Evolutionary conservation across 2,797 vertebrate species (phyloP).

Genomic region (Channa striata): DNA sequence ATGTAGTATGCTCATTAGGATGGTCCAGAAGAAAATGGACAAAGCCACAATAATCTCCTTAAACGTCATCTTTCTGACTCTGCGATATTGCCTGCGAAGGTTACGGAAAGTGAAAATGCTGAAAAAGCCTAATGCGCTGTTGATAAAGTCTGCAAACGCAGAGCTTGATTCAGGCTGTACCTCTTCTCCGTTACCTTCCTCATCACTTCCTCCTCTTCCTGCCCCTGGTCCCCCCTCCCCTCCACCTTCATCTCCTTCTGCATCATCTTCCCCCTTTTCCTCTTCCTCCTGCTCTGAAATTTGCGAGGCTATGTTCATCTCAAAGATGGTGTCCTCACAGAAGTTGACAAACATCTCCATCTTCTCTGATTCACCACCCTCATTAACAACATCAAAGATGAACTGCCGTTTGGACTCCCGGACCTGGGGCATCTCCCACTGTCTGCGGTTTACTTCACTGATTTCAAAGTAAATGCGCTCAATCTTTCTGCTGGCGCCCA

Average conservation of each 20-base stretch:
- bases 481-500: constrained; percentile 95
- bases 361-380: constrained; percentile 95
- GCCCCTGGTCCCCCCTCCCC: constrained; percentile 63
- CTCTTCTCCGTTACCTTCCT: constrained; percentile 80
- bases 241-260: constrained; percentile 74
- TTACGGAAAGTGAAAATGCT: constrained; percentile 89
- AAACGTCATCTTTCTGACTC: constrained; percentile 86
- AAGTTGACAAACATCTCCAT: constrained; percentile 99
- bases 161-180: constrained; percentile 82
- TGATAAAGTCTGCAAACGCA: constrained; percentile 87
- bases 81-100: constrained; percentile 86
- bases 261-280: constrained; percentile 86
- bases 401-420: constrained; percentile 98
- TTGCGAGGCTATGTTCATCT: constrained; percentile 97
- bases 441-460: constrained; percentile 93
- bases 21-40: constrained; percentile 83
- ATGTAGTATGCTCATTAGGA: constrained; percentile 82
- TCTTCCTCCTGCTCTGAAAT: constrained; percentile 94
- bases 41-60: constrained; percentile 87
- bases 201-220: constrained; percentile 72
- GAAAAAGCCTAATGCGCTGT: constrained; percentile 80
- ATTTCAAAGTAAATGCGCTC: constrained; percentile 99
- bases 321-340: constrained; percentile 99
- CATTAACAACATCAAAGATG: constrained; percentile 98
- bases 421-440: constrained; percentile 99